Percentiles rank a stretch among this genome's conserved stretches.
Evolutionary conservation across 2,888 invertebrate genomes (phyloP).

Genomic region (Platycheirus albimanus): DNA sequence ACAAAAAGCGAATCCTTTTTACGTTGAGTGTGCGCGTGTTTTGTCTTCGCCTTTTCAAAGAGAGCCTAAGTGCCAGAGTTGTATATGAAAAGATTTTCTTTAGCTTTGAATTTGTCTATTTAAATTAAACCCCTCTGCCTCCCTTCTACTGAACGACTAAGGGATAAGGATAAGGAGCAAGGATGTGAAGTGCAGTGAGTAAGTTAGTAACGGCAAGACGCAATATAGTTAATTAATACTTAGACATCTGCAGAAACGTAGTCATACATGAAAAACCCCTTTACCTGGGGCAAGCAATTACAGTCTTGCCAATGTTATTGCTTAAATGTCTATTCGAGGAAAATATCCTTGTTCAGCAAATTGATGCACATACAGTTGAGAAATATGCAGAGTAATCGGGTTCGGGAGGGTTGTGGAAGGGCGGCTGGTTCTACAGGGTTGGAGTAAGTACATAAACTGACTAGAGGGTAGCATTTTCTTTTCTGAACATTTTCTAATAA

Average conservation of each 20-base stretch:
- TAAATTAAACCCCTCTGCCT: too few relatives aligned
- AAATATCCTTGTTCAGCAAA: slow-evolving; percentile 63
- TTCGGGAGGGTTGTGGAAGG: not conserved
- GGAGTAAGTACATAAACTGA: slow-evolving; percentile 11
- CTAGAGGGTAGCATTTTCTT: slow-evolving; percentile 39
- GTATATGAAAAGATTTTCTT: too few relatives aligned
- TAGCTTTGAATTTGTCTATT: too few relatives aligned
- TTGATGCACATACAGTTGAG: slow-evolving; percentile 41
- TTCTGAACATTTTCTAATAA: slow-evolving; percentile 66
- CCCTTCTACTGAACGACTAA: too few relatives aligned
- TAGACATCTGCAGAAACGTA: slow-evolving; percentile 18
- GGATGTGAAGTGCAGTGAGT: too few relatives aligned
- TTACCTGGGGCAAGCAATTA: slow-evolving; percentile 65
- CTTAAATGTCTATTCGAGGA: slow-evolving; percentile 45
- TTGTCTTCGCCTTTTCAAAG: too few relatives aligned
- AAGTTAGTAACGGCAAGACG: slow-evolving; percentile 37
- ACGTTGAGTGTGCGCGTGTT: too few relatives aligned
- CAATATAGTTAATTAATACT: slow-evolving; percentile 63
- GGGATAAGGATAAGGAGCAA: too few relatives aligned
- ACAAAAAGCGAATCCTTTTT: slow-evolving; percentile 8
- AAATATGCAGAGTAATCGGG: not conserved
- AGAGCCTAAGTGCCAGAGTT: too few relatives aligned
- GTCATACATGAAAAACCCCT: slow-evolving; percentile 36
- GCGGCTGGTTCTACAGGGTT: not conserved
- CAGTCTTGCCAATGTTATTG: slow-evolving; percentile 59